phyloP scores from a whole-genome alignment of 1,140 invertebrate species.

The Drosophila arizonae region DNA sequence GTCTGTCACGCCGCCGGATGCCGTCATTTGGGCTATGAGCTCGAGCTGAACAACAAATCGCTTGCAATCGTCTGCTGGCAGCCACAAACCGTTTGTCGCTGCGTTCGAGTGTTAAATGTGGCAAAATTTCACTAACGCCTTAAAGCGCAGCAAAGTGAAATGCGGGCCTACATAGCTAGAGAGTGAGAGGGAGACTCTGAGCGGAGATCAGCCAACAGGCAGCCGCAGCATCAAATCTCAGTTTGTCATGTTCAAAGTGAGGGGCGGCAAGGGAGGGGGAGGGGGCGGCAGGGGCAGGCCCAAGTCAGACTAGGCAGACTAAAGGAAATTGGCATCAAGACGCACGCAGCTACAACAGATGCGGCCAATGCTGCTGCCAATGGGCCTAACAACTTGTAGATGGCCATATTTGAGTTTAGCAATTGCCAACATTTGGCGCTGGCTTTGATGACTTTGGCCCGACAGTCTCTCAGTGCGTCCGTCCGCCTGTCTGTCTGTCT shows the following conservation, averaged over 20 bases:
- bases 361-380: slow-evolving; percentile 10
- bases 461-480: slow-evolving; percentile 18
- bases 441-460: slow-evolving; percentile 68
- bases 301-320: slow-evolving; percentile 9
- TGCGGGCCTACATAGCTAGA: slow-evolving; percentile 41
- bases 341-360: slow-evolving; percentile 28
- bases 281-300: not conserved
- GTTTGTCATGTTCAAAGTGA: slow-evolving; percentile 18
- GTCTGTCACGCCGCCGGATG: slow-evolving; percentile 65
- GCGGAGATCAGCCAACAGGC: slow-evolving; percentile 8
- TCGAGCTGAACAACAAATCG: slow-evolving; percentile 21
- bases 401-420: slow-evolving; percentile 61
- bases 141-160: slow-evolving; percentile 66
- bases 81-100: slow-evolving; percentile 30
- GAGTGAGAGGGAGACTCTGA: slow-evolving; percentile 6
- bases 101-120: slow-evolving; percentile 47
- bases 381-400: slow-evolving; percentile 53
- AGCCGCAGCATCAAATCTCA: slow-evolving; percentile 22
- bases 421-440: slow-evolving; percentile 71
- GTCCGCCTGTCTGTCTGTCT: slow-evolving; percentile 7
- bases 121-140: slow-evolving; percentile 57
- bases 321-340: slow-evolving; percentile 47
- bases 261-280: not conserved
- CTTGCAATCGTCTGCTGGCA: slow-evolving; percentile 1
- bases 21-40: slow-evolving; percentile 64